phyloP scores from a whole-genome alignment of 2,797 vertebrate species.

The Anolis apletophallus region DNA sequence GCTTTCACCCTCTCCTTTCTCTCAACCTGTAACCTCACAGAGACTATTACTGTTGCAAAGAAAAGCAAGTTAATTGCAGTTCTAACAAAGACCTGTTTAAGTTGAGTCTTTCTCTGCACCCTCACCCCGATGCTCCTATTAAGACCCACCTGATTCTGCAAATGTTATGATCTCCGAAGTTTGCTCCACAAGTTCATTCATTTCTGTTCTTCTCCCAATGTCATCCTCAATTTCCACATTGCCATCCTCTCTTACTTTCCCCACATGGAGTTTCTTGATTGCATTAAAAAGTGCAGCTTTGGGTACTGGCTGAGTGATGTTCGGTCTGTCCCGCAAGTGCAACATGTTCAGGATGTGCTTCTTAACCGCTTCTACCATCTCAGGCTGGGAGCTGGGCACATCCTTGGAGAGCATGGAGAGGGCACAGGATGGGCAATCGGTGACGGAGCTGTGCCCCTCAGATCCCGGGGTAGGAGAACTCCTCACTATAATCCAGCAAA shows the following conservation, averaged over 20 bases:
- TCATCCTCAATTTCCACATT: constrained; percentile 92
- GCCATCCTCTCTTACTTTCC: constrained; percentile 89
- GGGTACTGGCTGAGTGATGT: constrained; percentile 92
- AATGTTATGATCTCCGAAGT: constrained; percentile 91
- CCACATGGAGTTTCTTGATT: constrained; percentile 91
- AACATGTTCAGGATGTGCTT: constrained; percentile 95
- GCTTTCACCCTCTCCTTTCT: constrained; percentile 20
- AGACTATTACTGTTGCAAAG: constrained; percentile 55
- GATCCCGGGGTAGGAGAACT: constrained; percentile 85
- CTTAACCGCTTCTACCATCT: constrained; percentile 97
- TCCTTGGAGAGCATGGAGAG: constrained; percentile 86
- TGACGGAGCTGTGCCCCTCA: constrained; percentile 76
- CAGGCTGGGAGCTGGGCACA: constrained; percentile 81
- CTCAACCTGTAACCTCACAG: constrained; percentile 50
- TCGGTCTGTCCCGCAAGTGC: constrained; percentile 92
- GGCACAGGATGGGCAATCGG: constrained; percentile 88
- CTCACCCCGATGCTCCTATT: constrained; percentile 31
- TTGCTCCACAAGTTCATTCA: constrained; percentile 85
- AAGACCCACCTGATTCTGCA: constrained; percentile 91
- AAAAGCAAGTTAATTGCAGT: constrained; percentile 62
- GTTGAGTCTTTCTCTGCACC: constrained; percentile 25
- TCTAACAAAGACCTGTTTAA: constrained; percentile 42
- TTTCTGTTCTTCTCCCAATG: constrained; percentile 79
- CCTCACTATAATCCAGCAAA: constrained; percentile 83
- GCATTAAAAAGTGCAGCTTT: constrained; percentile 93